A percentile compares a stretch with the other conserved stretches of the same genome.
These are phyloP conservation scores for Colaptes auratus DNA, from an alignment of 2,113 vertebrate genomes.

Conservation along the genomic window DNA sequence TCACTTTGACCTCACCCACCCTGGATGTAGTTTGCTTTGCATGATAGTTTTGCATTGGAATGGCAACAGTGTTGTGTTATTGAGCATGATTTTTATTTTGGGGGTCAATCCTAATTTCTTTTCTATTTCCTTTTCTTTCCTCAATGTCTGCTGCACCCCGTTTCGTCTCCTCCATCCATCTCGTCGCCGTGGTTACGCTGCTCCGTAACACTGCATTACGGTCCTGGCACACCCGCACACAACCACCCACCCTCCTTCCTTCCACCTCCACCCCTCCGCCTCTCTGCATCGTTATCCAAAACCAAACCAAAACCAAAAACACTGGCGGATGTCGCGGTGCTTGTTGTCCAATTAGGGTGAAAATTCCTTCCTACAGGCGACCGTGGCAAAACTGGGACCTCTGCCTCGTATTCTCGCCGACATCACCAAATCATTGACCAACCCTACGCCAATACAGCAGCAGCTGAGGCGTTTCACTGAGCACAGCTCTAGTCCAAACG, in stretches of 20 bases:
- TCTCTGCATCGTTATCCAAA: constrained; percentile 73
- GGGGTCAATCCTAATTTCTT: constrained; percentile 86
- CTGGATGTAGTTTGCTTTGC: constrained; percentile 79
- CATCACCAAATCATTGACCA: constrained; percentile 87
- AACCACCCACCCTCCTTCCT: constrained; percentile 79
- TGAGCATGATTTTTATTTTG: constrained; percentile 86
- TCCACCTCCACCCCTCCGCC: constrained; percentile 77
- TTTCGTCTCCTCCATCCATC: constrained; percentile 83
- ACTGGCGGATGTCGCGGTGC: constrained; percentile 78
- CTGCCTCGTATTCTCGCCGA: constrained; percentile 94
- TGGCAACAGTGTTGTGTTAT: constrained; percentile 82
- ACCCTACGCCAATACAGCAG: constrained; percentile 87
- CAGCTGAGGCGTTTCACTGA: constrained; percentile 86
- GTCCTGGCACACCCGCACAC: constrained; percentile 80
- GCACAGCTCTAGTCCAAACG: constrained; percentile 87
- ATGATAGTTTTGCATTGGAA: constrained; percentile 84
- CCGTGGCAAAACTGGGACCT: constrained; percentile 93
- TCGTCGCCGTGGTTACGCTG: constrained; percentile 85
- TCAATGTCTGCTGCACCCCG: constrained; percentile 75
- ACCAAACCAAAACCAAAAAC: constrained; percentile 1
- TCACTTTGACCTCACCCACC: constrained; percentile 29
- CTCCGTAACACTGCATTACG: constrained; percentile 88
- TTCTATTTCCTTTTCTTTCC: constrained; percentile 87
- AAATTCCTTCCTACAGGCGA: constrained; percentile 99
- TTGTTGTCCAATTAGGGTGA: constrained; percentile 92